Conservation (phyloP, 2,113 vertebrate species). For the Corythornis cristatus region DNA sequence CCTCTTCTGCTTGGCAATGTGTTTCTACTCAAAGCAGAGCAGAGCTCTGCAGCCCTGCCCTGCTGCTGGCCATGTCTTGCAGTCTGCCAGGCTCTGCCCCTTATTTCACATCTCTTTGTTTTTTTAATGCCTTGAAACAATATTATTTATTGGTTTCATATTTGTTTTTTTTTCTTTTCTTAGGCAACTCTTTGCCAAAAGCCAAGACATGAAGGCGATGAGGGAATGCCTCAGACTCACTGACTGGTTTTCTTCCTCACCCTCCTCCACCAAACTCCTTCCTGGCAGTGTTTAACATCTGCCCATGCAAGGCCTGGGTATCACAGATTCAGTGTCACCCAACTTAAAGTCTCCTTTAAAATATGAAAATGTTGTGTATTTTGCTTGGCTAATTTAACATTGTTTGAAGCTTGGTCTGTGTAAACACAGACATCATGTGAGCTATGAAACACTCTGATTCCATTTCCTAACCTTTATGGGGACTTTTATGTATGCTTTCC, state of each 20-base stretch:
- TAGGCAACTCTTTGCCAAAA: neutral
- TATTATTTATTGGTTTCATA: no score
- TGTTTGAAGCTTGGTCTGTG: neutral
- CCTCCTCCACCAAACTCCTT: neutral
- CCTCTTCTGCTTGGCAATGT: neutral
- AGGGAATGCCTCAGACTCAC: neutral
- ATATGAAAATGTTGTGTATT: neutral
- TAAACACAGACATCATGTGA: neutral
- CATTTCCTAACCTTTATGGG: constrained; percentile 26
- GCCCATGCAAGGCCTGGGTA: neutral
- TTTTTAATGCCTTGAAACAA: neutral
- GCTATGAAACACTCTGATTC: constrained; percentile 1
- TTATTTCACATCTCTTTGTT: neutral
- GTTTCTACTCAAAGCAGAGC: neutral
- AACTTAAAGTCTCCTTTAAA: neutral
- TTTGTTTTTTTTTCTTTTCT: neutral
- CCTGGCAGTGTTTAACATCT: fast-evolving
- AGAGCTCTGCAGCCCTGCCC: neutral
- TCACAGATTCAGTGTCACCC: fast-evolving
- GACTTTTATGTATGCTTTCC: neutral
- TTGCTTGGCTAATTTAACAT: neutral
- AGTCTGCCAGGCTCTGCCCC: neutral
- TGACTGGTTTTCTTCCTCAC: fast-evolving
- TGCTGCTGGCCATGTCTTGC: neutral
- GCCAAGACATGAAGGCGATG: neutral